These are phyloP conservation scores for Megaustenia siamemsis DNA, from an alignment of 2,888 invertebrate genomes.

Conservation along the genomic window DNA sequence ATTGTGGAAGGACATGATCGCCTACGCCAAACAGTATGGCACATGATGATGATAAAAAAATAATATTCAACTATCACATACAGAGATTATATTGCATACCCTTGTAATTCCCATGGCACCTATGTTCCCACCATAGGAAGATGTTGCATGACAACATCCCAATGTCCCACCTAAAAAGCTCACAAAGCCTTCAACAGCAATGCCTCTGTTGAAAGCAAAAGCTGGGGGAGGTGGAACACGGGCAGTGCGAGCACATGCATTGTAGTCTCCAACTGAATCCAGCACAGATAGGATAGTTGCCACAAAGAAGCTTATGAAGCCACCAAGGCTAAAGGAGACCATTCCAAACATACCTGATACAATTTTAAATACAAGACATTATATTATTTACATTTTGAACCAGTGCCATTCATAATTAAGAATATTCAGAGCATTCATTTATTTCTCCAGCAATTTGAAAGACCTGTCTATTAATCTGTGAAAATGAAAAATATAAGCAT, in stretches of 20 bases:
- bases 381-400: background rate
- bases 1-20: too few relatives aligned
- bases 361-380: background rate
- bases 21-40: too few relatives aligned
- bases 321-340: slow-evolving; percentile 65
- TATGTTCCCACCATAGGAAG: slow-evolving; percentile 93
- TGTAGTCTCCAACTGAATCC: slow-evolving; percentile 88
- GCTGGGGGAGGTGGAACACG: slow-evolving; percentile 90
- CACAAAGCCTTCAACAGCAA: slow-evolving; percentile 88
- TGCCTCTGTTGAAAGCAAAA: slow-evolving; percentile 89
- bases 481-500: too few relatives aligned
- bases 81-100: slow-evolving; percentile 82
- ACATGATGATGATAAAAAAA: too few relatives aligned
- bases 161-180: slow-evolving; percentile 90
- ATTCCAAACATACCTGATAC: slow-evolving; percentile 66
- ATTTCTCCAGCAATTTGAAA: too few relatives aligned
- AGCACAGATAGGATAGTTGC: slow-evolving; percentile 72
- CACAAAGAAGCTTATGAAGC: slow-evolving; percentile 69
- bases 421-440: background rate
- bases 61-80: background rate
- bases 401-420: background rate
- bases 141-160: slow-evolving; percentile 92
- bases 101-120: slow-evolving; percentile 93
- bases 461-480: too few relatives aligned
- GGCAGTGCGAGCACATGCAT: slow-evolving; percentile 86